Evolutionary conservation across 2,888 invertebrate genomes (phyloP).

Genomic region (Lordiphosa fenestrarum): DNA sequence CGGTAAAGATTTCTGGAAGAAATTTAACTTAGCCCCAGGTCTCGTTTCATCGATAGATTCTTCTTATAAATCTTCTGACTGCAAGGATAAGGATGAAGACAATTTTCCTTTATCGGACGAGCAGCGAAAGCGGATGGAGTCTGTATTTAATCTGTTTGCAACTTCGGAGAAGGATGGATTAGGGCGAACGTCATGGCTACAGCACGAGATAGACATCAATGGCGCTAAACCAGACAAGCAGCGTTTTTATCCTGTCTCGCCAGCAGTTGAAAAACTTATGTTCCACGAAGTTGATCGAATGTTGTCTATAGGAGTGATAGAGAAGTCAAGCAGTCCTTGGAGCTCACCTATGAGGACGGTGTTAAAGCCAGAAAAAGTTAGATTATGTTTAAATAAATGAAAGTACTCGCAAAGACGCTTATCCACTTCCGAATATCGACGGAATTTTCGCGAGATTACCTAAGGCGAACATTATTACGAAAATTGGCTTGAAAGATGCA

Average conservation of each 20-base stretch:
- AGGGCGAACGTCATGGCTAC: background rate
- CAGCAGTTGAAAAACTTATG: background rate
- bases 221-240: background rate
- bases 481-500: too few relatives aligned
- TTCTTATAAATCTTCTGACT: background rate
- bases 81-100: too few relatives aligned
- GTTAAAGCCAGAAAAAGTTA: too few relatives aligned
- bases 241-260: slow-evolving; percentile 1
- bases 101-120: background rate
- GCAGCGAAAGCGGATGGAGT: background rate
- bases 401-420: too few relatives aligned
- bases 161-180: background rate
- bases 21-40: background rate
- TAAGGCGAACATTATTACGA: too few relatives aligned
- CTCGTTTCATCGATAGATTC: background rate
- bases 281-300: too few relatives aligned
- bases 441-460: too few relatives aligned
- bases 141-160: background rate
- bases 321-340: too few relatives aligned
- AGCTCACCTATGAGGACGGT: too few relatives aligned
- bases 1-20: slow-evolving; percentile 9
- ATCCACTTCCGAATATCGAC: too few relatives aligned
- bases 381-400: too few relatives aligned
- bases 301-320: background rate
- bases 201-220: background rate